Evolutionary conservation across 2,113 vertebrate species (phyloP).

Genomic region (Regulus satrapa): DNA sequence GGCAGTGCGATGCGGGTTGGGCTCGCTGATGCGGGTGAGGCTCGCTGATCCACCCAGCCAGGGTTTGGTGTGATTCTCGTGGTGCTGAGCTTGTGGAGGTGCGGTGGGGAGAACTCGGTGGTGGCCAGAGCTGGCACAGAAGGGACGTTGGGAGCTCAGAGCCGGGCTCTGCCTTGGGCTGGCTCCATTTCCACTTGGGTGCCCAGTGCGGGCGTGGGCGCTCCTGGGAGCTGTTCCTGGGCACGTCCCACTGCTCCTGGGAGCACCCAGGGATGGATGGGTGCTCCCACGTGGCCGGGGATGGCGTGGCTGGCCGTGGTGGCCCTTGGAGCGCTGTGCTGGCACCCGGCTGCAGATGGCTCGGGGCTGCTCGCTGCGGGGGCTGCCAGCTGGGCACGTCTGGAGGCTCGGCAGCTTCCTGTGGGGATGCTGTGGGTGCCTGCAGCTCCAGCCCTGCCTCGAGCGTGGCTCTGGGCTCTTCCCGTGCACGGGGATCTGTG

Average conservation of each 20-base stretch:
- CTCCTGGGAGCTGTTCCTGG: too few species aligned
- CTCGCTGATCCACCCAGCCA: too few species aligned
- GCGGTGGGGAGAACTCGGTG: rapidly evolving
- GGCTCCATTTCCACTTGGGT: neutral
- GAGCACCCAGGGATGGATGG: too few species aligned
- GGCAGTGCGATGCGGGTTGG: neutral
- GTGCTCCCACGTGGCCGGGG: neutral
- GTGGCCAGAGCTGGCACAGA: neutral
- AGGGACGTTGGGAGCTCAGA: neutral
- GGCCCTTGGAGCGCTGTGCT: neutral
- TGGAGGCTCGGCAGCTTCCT: neutral
- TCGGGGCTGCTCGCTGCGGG: neutral
- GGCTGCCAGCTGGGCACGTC: neutral
- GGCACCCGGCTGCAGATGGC: neutral
- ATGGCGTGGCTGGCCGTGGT: neutral
- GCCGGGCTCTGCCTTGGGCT: neutral
- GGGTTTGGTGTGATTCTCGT: neutral
- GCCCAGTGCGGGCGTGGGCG: rapidly evolving
- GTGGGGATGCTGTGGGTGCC: neutral
- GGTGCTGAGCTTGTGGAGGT: neutral
- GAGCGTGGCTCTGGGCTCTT: neutral
- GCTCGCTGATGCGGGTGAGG: neutral
- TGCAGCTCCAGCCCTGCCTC: neutral
- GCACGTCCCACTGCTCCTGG: too few species aligned
- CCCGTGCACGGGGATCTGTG: rapidly evolving